phyloP scores from a whole-genome alignment of 35 echinoderm and acorn worm genomes.

The Lytechinus variegatus region DNA sequence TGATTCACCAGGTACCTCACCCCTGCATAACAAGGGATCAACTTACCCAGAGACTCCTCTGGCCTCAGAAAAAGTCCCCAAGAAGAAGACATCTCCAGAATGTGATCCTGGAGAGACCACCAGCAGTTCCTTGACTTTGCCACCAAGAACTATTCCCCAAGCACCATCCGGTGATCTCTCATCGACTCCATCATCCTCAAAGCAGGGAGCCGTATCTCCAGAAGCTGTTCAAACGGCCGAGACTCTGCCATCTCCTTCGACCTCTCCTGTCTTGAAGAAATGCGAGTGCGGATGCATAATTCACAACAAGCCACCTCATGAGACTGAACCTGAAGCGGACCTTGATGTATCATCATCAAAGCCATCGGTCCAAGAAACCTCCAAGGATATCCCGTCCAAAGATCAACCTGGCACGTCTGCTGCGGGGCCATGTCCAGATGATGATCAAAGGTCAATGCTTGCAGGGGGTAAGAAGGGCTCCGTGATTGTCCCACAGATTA shows the following conservation, averaged over 20 bases:
- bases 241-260: background rate
- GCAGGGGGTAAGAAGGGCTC: background rate
- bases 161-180: background rate
- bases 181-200: background rate
- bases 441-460: background rate
- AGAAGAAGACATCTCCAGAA: background rate
- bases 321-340: background rate
- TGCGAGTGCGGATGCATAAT: slow-evolving; percentile 47
- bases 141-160: background rate
- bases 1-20: background rate
- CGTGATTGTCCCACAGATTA: slow-evolving; percentile 55
- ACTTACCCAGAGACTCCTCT: background rate
- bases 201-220: background rate
- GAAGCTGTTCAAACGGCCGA: background rate
- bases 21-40: background rate
- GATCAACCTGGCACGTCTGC: background rate
- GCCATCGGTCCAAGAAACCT: background rate
- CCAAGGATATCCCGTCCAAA: background rate
- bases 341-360: background rate
- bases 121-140: background rate
- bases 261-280: background rate
- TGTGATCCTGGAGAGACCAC: background rate
- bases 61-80: background rate
- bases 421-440: background rate
- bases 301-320: slow-evolving; percentile 12